These are phyloP conservation scores for Drosophila ustulata DNA, from an alignment of 2,888 invertebrate species.

Conservation along the genomic window DNA sequence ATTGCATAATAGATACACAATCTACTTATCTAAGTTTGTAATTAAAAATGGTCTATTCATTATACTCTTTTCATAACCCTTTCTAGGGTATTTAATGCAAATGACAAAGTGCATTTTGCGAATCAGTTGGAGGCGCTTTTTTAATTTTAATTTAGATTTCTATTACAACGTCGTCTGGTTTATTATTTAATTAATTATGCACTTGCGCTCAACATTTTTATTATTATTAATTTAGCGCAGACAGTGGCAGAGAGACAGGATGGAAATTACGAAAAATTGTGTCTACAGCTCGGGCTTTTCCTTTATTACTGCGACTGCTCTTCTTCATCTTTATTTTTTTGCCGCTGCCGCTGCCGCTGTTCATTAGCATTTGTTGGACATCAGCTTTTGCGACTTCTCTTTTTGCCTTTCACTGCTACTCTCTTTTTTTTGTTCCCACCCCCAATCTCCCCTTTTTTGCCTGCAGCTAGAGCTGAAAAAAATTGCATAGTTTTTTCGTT, in stretches of 20 bases:
- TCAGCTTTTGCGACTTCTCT: conserved; percentile 31
- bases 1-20: too few relatives aligned
- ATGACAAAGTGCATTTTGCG: conserved; percentile 9
- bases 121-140: not conserved
- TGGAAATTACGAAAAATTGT: conserved; percentile 18
- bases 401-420: not conserved
- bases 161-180: conserved; percentile 40
- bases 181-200: conserved; percentile 68
- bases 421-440: not conserved
- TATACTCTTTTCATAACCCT: not conserved
- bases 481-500: conserved; percentile 54
- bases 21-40: too few relatives aligned
- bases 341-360: conserved; percentile 25
- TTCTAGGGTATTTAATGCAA: not conserved
- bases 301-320: conserved; percentile 13
- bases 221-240: conserved; percentile 51
- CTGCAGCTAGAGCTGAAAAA: conserved; percentile 27
- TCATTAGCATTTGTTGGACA: conserved; percentile 61
- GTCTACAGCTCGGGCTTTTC: conserved; percentile 28
- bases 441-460: not conserved
- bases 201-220: conserved; percentile 53
- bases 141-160: conserved; percentile 25
- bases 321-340: conserved; percentile 1
- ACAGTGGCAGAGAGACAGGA: conserved; percentile 4
- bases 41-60: not conserved